Conservation (phyloP, 1,140 invertebrate species). For the Lutraria rhynchaena region DNA sequence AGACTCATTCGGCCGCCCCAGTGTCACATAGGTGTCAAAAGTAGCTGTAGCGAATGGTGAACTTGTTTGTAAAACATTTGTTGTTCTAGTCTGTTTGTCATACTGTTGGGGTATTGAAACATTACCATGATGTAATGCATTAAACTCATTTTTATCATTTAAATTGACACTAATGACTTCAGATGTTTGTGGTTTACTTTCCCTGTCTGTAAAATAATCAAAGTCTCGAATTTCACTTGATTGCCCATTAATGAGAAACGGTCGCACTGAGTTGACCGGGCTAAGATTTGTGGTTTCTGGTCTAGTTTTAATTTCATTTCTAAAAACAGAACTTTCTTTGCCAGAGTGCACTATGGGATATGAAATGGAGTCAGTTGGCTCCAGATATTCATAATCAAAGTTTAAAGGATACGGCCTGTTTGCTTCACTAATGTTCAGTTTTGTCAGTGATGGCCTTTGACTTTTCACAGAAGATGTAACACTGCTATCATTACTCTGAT, state of each 20-base stretch:
- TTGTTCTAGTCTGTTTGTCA: slow-evolving; percentile 17
- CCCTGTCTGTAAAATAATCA: slow-evolving; percentile 41
- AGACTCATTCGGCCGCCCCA: slow-evolving; percentile 46
- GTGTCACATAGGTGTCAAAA: slow-evolving; percentile 57
- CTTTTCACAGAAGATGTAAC: neutral
- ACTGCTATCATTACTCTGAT: neutral
- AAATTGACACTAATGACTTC: slow-evolving; percentile 23
- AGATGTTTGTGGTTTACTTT: slow-evolving; percentile 28
- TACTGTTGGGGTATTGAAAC: slow-evolving; percentile 27
- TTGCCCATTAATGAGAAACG: slow-evolving; percentile 54
- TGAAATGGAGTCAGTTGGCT: slow-evolving; percentile 20
- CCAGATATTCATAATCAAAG: slow-evolving; percentile 27
- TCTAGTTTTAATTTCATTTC: neutral
- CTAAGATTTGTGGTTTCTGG: slow-evolving; percentile 1
- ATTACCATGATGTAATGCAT: slow-evolving; percentile 50
- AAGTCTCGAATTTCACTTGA: slow-evolving; percentile 50
- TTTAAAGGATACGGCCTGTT: slow-evolving; percentile 6
- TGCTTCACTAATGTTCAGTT: slow-evolving; percentile 43
- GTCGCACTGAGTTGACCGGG: slow-evolving; percentile 50
- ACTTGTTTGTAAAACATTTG: slow-evolving; percentile 38
- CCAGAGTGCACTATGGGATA: slow-evolving; percentile 42
- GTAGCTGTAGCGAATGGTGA: slow-evolving; percentile 26
- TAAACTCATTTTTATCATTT: slow-evolving; percentile 28
- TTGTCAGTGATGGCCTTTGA: slow-evolving; percentile 8
- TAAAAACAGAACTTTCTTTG: slow-evolving; percentile 16